Base-by-base conservation (phyloP, 1,140 invertebrate species). In the Mercenaria mercenaria region DNA sequence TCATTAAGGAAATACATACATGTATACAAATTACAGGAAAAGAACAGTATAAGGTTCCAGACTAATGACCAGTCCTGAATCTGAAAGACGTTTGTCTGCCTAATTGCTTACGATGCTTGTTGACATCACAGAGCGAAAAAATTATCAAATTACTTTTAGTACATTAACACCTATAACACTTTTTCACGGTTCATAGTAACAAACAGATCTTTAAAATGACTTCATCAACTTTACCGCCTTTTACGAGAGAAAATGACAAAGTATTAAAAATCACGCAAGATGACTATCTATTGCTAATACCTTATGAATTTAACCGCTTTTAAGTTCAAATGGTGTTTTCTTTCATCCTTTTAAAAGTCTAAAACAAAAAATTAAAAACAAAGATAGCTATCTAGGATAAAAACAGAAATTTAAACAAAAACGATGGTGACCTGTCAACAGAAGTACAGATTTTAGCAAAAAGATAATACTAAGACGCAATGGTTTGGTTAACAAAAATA, bases 201-300 rank as follows among this genome's bases (percentile, higher is more conserved):
- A 4, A 37, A 72, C 13, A 8, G 34, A 72, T 39, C 34, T n/a
- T 39, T 41, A 37, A 64, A 39, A 29, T 72, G 34, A 72, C 67
- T 72, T 72, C 34, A 39, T 72, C 67, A 67, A 67, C n/a, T 67
- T 67, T 32, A 34, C 61, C 61, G 61, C 61, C 26, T 67, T 67
- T 67, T 34, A 37, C n/a, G 18, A 37, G 29, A 72, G 39, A 37
- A 41, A 72, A 39, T 39, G 11, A 72, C 15, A 20, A 72, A 29
- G 15, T 39, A 20, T 72, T 72, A 18, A 72, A 72, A 72, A 37
- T 4, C 67, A 37, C 34, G 0, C 61, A 72, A 72, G 67, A 72
- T 72, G 34, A 15, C 34, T 72, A 72, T 72, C 67, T 72, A 41
- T 72, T 72, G 67, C 37, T 72, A 72, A 72, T 72, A 72, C 32